Conservation (phyloP, 2,888 invertebrate species). For the Pinctada fucata region DNA sequence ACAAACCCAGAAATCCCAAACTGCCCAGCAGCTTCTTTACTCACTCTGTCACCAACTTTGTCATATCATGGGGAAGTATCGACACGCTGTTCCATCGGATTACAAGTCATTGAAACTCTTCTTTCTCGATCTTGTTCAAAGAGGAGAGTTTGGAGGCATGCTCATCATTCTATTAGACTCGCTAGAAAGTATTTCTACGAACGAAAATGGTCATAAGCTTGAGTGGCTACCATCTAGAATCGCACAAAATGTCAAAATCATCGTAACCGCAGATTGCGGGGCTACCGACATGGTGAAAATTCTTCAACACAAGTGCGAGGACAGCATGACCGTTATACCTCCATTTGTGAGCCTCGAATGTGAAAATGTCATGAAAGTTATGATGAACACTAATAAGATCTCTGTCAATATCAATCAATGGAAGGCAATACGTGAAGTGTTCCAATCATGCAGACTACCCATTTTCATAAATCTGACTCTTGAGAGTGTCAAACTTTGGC, state of each 20-base stretch:
- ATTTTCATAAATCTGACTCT: constrained; percentile 62
- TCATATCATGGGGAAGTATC: constrained; percentile 51
- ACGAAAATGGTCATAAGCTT: constrained; percentile 62
- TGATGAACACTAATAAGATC: constrained; percentile 51
- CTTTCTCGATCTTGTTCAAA: constrained; percentile 61
- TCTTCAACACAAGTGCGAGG: constrained; percentile 54
- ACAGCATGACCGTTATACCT: constrained; percentile 51
- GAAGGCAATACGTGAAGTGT: constrained; percentile 57
- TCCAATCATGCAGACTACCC: constrained; percentile 58
- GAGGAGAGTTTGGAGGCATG: constrained; percentile 62
- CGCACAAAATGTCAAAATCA: constrained; percentile 63
- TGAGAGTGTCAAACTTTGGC: constrained; percentile 61
- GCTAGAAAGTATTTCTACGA: constrained; percentile 60
- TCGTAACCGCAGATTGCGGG: constrained; percentile 62
- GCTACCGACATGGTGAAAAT: constrained; percentile 57
- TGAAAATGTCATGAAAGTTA: constrained; percentile 58
- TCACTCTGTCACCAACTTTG: constrained; percentile 67
- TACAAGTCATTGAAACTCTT: constrained; percentile 58
- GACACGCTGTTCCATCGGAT: constrained; percentile 57
- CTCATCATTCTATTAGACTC: constrained; percentile 67
- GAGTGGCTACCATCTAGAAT: constrained; percentile 68
- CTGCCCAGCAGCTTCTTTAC: constrained; percentile 57
- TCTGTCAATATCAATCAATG: constrained; percentile 63
- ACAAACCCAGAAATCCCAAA: constrained; percentile 57
- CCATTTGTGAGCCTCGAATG: constrained; percentile 57